Percentiles rank a stretch among this genome's conserved stretches.
Conservation (phyloP, 2,888 invertebrate species). For the Catonia carolina region DNA sequence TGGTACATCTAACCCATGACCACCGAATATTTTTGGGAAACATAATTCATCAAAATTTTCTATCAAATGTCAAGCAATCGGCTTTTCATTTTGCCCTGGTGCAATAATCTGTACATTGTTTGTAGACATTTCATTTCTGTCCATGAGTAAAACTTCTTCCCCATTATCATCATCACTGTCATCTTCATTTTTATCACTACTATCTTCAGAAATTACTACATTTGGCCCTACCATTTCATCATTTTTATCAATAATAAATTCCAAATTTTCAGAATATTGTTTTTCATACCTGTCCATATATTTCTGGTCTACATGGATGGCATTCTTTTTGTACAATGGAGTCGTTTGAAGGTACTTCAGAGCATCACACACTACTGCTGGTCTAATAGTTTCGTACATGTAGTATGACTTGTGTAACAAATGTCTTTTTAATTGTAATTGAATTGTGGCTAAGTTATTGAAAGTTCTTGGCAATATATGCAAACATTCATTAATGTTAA, state of each 20-base stretch:
- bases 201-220: background rate
- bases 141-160: slow-evolving; percentile 31
- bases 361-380: slow-evolving; percentile 32
- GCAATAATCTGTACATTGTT: slow-evolving; percentile 30
- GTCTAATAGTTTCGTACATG: slow-evolving; percentile 36
- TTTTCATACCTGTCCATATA: background rate
- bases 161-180: slow-evolving; percentile 22
- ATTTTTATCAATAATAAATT: slow-evolving; percentile 5
- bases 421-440: slow-evolving; percentile 36
- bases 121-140: slow-evolving; percentile 28
- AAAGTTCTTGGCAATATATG: slow-evolving; percentile 32
- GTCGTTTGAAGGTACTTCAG: slow-evolving; percentile 31
- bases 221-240: background rate
- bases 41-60: slow-evolving; percentile 34
- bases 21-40: slow-evolving; percentile 35
- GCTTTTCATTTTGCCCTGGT: slow-evolving; percentile 35
- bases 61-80: slow-evolving; percentile 31
- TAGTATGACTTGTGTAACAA: slow-evolving; percentile 25
- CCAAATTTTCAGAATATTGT: background rate
- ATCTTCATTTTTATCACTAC: background rate
- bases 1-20: too few relatives aligned
- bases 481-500: slow-evolving; percentile 31
- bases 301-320: background rate
- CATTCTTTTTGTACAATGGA: slow-evolving; percentile 22
- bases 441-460: slow-evolving; percentile 34